Base-by-base conservation (phyloP, 1,140 invertebrate species). In the Neuroterus valhalla region DNA sequence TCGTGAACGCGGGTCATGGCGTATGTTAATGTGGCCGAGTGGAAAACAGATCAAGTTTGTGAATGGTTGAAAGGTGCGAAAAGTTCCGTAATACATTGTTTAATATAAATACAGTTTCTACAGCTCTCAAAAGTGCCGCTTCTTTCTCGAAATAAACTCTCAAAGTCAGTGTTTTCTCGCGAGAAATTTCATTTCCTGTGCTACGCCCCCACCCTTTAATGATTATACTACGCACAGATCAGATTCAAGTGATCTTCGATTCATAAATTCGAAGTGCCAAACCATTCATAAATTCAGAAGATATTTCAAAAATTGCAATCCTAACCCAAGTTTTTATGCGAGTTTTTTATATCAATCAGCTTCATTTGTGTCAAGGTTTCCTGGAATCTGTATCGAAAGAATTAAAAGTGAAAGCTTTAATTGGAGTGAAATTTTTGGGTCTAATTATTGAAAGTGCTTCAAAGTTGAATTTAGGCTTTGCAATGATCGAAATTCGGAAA, bases 41-140 rank as follows among this genome's bases (percentile, higher is more conserved):
- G 97, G 97, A 95, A 94, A 78, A 94, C 96, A n/a, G 95, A 97
- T 83, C 96, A 98, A 92, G 96, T 98, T 71, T 96, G 94, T 76
- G 96, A 97, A 86, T 98, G 97, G 97, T 90, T 98, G 74, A 95
- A 95, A 94, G 97, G 96, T 90, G 81, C 72, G 78, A 75, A 69
- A 48, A 14, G 66, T 6, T 26, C 0, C 15, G 11, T 23, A 66
- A 26, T 21, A 23, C 14, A n/a, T 15, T 12, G 14, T 66, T 26
- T 1, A 26, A 12, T 23, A 26, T 31, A 23, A 12, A 11, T 8
- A 4, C 21, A 14, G 14, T 11, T 66, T 38, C 12, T 12, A 11
- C 6, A 19, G 10, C 14, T 66, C 12, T 23, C 55, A 5, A 23
- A 66, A 26, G 8, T 38, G 55, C 55, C 26, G 11, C 5, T 26